Evolutionary conservation across 2,113 vertebrate species (phyloP).

Genomic region (Acrocephalus kingi): DNA sequence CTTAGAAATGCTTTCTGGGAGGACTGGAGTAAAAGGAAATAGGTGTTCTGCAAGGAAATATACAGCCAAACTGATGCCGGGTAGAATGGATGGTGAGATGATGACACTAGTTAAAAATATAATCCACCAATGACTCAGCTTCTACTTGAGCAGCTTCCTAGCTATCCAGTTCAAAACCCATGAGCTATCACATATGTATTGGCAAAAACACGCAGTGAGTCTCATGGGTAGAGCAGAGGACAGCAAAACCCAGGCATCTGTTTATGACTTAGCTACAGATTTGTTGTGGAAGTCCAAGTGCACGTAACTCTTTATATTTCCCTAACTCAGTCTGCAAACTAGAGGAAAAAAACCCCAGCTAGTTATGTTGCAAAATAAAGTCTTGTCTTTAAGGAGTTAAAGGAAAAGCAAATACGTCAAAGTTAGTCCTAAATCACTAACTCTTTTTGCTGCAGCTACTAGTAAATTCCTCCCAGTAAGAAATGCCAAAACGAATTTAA

Average conservation of each 20-base stretch:
- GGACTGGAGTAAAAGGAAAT: background rate
- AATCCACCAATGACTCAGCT: background rate
- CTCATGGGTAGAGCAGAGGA: background rate
- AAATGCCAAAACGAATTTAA: slow-evolving; percentile 21
- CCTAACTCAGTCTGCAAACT: background rate
- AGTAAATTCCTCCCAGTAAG: background rate
- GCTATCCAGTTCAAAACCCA: background rate
- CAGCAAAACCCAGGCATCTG: background rate
- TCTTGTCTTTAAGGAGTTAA: background rate
- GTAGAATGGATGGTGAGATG: background rate
- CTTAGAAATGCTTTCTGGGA: background rate
- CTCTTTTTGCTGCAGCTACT: background rate
- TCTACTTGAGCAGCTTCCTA: background rate
- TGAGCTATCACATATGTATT: background rate
- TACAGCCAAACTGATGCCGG: background rate
- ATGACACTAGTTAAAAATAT: slow-evolving; percentile 12
- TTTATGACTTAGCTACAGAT: background rate
- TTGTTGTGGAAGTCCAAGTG: background rate
- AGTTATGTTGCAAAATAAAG: background rate
- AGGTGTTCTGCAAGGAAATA: background rate
- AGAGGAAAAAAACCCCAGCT: background rate
- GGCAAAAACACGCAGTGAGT: background rate
- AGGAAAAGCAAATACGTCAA: background rate
- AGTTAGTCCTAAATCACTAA: background rate
- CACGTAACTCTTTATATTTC: background rate